Evolutionary conservation across 64 coral and sea anemone species (phyloP), one percentile per base, ranked within the genome.

Genomic region (Montipora foliosa): DNA sequence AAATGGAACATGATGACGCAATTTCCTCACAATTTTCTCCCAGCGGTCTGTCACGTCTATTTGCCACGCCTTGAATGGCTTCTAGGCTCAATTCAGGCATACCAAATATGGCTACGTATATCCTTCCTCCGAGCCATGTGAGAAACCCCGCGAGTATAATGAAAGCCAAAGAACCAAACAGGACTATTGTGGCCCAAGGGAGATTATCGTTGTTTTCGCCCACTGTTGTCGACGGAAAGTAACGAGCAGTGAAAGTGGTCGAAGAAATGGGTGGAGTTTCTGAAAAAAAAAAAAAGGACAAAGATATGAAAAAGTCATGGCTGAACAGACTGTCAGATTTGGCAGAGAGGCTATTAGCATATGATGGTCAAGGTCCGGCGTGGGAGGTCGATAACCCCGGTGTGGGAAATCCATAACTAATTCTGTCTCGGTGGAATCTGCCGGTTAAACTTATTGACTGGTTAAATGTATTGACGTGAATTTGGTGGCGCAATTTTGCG

Each of bases 61-160:
- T 71, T 37, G 29, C 29, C 9, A 1, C 1, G 68, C 68, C 20
- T 71, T 21, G 68, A 71, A 71, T 14, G 3, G 68, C 10, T 14
- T 71, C 68, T 71, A 21, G 2, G 68, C 21, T 48, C 46, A 50
- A 7, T 19, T 50, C 44, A 8, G 76, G 76, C 11, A 49, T 19
- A 48, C 76, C 76, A 48, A 48, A 78, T 5, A 78, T 48, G 44
- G 76, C 47, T 49, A 50, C 76, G 76, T 78, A 78, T 5, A 78
- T 49, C 76, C 44, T 78, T 14, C 76, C 47, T 0, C 45, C 14
- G 45, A 78, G 76, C 76, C 76, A 78, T 5, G 47, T 78, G 6
- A 78, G 47, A 19, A 78, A 49, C 6, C 76, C 76, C 46, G 44
- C 76, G 3, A 78, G 49, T 50, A 78, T 19, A 46, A 78, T 48